A percentile compares a stretch with the other conserved stretches of the same genome.
Evolutionary conservation across 2,888 invertebrate species (phyloP).

Genomic region (Branchellion lobata): DNA sequence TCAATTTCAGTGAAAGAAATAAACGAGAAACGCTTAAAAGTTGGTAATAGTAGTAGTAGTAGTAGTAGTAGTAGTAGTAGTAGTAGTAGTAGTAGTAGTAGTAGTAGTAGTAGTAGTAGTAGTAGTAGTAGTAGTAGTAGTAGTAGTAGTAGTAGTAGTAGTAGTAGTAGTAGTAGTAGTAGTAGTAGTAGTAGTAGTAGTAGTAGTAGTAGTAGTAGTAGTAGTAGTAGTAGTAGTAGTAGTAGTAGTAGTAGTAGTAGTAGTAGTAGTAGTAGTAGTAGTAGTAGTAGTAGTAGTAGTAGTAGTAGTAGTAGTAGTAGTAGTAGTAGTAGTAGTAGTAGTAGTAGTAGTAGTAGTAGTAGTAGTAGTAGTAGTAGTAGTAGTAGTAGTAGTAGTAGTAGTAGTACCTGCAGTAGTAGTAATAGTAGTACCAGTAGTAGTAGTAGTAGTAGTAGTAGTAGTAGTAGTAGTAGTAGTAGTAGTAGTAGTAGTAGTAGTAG

Average conservation of each 20-base stretch:
- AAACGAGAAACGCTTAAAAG: no score
- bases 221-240: constrained; percentile 34
- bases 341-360: constrained; percentile 12
- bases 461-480: neutral
- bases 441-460: neutral
- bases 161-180: constrained; percentile 34
- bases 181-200: constrained; percentile 34
- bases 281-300: constrained; percentile 14
- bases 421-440: neutral
- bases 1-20: no score
- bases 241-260: constrained; percentile 34
- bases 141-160: constrained; percentile 34
- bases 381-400: neutral
- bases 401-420: neutral
- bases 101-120: constrained; percentile 34
- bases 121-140: constrained; percentile 34
- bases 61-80: constrained; percentile 34
- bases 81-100: constrained; percentile 34
- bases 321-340: constrained; percentile 18
- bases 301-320: constrained; percentile 8
- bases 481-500: neutral
- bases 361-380: neutral
- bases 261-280: neutral
- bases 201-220: constrained; percentile 34
- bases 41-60: constrained; percentile 22